Base-by-base conservation (phyloP, 1,140 invertebrate genomes). In the Drosophila melanica region DNA sequence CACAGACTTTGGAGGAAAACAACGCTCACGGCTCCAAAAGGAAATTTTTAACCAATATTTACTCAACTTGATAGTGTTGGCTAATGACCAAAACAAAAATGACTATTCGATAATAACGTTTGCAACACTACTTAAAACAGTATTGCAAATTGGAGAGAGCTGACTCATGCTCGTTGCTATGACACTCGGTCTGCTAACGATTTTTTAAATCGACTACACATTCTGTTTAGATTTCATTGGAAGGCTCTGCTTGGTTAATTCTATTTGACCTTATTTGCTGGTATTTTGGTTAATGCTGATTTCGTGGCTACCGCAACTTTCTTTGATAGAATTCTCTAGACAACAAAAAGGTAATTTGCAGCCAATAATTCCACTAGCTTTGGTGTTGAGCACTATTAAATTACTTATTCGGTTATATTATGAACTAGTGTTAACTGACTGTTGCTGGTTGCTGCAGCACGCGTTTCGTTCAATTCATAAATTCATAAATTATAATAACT, bases 21-120 rank as follows among this genome's bases (percentile, higher is more conserved):
- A 27, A 14, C 4, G 42, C 20, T 59, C n/a, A 16, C 33, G 11
- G 33, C 27, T n/a, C 30, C 20, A 35, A 37, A 18, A 37, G 18
- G 18, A 54, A 62, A 35, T 18, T 50, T 51, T 12, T 44, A 57
- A 64, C 50, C 18, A 41, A 68, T 44, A 41, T 50, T 57, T 58
- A 44, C 39, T 23, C 2, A 23, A 62, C 27, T 42, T 50, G 30
- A 12, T 14, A 27, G 39, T 41, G 42, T 41, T 70, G 59, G 7
- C 35, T 30, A 67, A 20, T 69, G 42, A 30, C n/a, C 45, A 42
- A 44, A 12, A 63, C 48, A 41, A 27, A 62, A 53, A 18, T 53
- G 11, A 1, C 14, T 23, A 53, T 60, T 54, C 53, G 62, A 71
- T 57, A 55, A 12, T 14, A 35, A 51, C 45, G 18, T 4, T 10